Evolutionary conservation across 2,888 invertebrate species (phyloP).

Genomic region (Agrenia bidenticulata): DNA sequence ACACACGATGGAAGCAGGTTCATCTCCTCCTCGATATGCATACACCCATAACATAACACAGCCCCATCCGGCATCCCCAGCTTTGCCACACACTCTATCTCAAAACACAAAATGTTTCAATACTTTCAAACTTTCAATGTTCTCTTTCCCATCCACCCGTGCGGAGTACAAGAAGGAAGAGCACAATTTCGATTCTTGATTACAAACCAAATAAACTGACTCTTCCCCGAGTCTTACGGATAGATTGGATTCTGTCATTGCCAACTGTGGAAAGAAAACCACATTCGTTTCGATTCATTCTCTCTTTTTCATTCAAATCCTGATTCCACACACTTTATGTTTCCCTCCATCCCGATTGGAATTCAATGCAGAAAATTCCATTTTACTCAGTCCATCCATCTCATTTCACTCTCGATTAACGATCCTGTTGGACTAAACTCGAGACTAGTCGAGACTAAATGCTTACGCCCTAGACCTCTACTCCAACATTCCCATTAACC

Average conservation of each 20-base stretch:
- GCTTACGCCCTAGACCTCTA: no score
- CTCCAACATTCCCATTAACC: no score
- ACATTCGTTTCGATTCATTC: constrained; percentile 6
- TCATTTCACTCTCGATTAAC: constrained; percentile 11
- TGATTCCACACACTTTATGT: background rate
- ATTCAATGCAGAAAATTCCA: background rate
- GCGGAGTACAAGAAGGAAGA: background rate
- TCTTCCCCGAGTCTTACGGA: background rate
- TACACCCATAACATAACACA: no score
- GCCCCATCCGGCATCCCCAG: no score
- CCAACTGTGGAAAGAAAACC: constrained; percentile 12
- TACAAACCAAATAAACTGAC: constrained; percentile 11
- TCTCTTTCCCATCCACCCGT: background rate
- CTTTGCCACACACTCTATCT: no score
- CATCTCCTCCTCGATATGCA: no score
- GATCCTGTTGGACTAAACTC: background rate
- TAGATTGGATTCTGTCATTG: constrained; percentile 16
- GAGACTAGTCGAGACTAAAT: no score
- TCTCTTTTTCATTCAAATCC: constrained; percentile 4
- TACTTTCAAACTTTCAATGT: no score
- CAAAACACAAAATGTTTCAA: no score
- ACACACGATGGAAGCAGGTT: no score
- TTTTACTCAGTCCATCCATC: background rate
- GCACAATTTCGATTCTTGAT: constrained; percentile 11
- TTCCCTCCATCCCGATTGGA: background rate